Evolutionary conservation across 2,113 vertebrate genomes (phyloP).

Genomic region (Sceloporus tristichus): DNA sequence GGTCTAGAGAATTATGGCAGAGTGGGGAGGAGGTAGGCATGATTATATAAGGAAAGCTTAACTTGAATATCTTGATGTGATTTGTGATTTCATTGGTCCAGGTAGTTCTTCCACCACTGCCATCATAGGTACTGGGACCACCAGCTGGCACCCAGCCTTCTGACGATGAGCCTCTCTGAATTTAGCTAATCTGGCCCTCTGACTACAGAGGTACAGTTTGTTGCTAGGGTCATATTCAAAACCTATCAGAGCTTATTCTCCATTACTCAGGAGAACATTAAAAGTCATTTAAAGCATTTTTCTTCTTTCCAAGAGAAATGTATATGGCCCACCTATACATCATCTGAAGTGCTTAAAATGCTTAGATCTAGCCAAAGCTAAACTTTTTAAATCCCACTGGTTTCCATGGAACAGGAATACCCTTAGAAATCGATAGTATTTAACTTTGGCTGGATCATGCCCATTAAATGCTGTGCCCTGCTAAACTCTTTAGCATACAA

Average conservation of each 20-base stretch:
- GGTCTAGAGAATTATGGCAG: background rate
- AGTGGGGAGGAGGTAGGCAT: background rate
- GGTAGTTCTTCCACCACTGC: too few species aligned
- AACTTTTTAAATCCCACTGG: background rate
- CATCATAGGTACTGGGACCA: too few species aligned
- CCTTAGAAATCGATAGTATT: background rate
- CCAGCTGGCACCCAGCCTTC: too few species aligned
- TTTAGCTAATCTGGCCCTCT: too few species aligned
- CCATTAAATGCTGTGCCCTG: background rate
- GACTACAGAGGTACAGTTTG: too few species aligned
- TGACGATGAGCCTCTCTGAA: too few species aligned
- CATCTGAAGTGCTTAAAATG: background rate
- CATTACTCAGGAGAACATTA: too few species aligned
- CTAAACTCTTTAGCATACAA: background rate
- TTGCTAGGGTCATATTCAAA: too few species aligned
- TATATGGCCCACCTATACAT: background rate
- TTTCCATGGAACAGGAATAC: background rate
- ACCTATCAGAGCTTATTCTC: too few species aligned
- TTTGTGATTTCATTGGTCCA: too few species aligned
- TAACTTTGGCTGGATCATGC: background rate
- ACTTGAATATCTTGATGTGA: background rate
- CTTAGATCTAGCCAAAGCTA: background rate
- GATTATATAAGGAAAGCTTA: background rate
- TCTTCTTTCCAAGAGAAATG: too few species aligned
- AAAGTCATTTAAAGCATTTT: too few species aligned